A percentile compares a stretch with the other conserved stretches of the same genome.
Evolutionary conservation across 2,888 invertebrate genomes (phyloP).

Genomic region (Phyto melanocephala): DNA sequence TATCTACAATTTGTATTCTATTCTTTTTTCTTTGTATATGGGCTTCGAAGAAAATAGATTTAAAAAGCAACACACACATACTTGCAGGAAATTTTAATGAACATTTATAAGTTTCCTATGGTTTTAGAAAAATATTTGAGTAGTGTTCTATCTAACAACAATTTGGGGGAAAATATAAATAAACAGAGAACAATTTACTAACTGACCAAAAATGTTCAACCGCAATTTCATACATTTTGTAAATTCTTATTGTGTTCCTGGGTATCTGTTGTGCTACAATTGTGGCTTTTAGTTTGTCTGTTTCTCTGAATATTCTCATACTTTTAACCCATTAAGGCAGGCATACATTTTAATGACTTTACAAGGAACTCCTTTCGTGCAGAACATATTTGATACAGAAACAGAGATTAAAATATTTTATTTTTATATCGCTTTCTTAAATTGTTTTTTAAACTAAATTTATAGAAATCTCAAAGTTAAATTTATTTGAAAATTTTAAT

Average conservation of each 20-base stretch:
- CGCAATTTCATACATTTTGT: conserved; percentile 34
- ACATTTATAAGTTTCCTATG: conserved; percentile 52
- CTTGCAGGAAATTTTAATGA: conserved; percentile 52
- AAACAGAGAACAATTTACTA: background rate
- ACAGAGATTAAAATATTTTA: no score
- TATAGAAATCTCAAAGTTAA: no score
- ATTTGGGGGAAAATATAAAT: background rate
- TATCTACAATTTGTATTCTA: no score
- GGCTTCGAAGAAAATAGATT: conserved; percentile 21
- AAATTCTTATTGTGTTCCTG: conserved; percentile 2
- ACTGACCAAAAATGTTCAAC: conserved; percentile 26
- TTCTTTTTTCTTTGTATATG: background rate
- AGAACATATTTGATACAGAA: no score
- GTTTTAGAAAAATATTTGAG: conserved; percentile 22
- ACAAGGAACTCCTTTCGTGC: no score
- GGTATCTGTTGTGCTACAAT: background rate
- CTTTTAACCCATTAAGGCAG: background rate
- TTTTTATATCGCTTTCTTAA: no score
- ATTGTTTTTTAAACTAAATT: no score
- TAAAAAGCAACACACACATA: conserved; percentile 10
- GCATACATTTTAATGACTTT: no score
- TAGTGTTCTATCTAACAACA: background rate
- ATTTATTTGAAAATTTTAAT: no score
- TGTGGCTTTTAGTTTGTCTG: conserved; percentile 1
- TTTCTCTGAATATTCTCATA: background rate